Evolutionary conservation across 2,888 invertebrate genomes (phyloP), one percentile per base, ranked within the genome.

Genomic region (Apotomis turbidana): DNA sequence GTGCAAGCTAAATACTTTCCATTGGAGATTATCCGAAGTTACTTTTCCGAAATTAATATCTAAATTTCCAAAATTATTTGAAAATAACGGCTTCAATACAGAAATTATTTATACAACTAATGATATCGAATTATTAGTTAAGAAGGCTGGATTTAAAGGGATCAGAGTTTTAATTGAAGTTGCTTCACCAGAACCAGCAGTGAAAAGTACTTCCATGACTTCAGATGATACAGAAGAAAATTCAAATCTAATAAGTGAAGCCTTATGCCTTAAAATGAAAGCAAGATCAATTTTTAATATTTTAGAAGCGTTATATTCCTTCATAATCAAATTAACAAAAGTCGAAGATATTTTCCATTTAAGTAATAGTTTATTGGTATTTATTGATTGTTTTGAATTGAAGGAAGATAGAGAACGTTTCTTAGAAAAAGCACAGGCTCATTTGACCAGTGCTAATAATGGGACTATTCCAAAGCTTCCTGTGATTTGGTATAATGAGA

Each of bases 11-110:
- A 98, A 98, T 86, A 97, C 97, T 0, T 96, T 98, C 80, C 98
- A 98, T 85, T 98, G 98, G 98, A 96, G 97, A 78, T 94, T 97
- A 62, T 95, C 96, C 0, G 98, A 98, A 84, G 97, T 97, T 0
- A 97, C 98, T 79, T 98, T 98, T 87, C 98, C 98, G 0, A 95
- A 97, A 81, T 94, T 96, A 68, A 94, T 97, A 0, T 94, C 95
- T 9, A 91, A 94, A 63, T 93, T 96, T 68, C 97, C 97, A 0
- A 94, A 96, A 81, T 90, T 97, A 80, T 95, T 96, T 0, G 94
- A 95, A 75, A 96, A 96, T 83, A 98, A 99, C 15, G 97, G 97
- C 0, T 97, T 97, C 83, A 95, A 96, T 52, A 95, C 96, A 78
- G 95, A 95, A 10, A 94, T 95, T 83, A 94, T 96, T 9, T 97